These are phyloP conservation scores for Pogonomyrmex californicus DNA, from an alignment of 1,140 invertebrate species.

Conservation along the genomic window DNA sequence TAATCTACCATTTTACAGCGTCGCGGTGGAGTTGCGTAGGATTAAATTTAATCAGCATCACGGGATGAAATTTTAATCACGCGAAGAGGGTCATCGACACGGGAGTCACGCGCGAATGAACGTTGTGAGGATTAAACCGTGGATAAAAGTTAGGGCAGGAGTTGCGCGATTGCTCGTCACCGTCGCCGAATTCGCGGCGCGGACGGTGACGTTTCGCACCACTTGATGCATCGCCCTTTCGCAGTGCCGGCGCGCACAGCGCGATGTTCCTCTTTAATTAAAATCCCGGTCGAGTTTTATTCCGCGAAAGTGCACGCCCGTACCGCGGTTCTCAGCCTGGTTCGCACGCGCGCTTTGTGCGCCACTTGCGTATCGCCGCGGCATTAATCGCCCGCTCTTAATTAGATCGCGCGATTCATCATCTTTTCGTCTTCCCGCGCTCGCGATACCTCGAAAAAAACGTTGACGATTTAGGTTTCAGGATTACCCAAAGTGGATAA, in stretches of 20 bases:
- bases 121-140: conserved; percentile 20
- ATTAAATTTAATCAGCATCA: conserved; percentile 41
- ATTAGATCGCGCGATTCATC: conserved; percentile 68
- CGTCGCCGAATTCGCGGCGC: conserved; percentile 36
- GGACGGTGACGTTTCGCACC: conserved; percentile 32
- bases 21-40: not conserved
- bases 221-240: conserved; percentile 48
- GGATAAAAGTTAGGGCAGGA: conserved; percentile 49
- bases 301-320: conserved; percentile 65
- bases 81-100: conserved; percentile 37
- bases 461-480: conserved; percentile 39
- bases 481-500: not conserved
- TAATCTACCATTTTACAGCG: not conserved
- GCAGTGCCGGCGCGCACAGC: not conserved
- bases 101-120: conserved; percentile 12
- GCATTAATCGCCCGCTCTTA: conserved; percentile 77
- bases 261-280: conserved; percentile 74
- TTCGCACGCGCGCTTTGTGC: conserved; percentile 82
- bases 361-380: conserved; percentile 64
- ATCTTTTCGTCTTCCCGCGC: conserved; percentile 45
- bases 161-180: conserved; percentile 27
- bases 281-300: conserved; percentile 70
- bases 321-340: conserved; percentile 76
- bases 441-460: conserved; percentile 45
- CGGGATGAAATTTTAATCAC: conserved; percentile 44